phyloP scores from a whole-genome alignment of 2,113 vertebrate genomes.

The Aldabrachelys gigantea region DNA sequence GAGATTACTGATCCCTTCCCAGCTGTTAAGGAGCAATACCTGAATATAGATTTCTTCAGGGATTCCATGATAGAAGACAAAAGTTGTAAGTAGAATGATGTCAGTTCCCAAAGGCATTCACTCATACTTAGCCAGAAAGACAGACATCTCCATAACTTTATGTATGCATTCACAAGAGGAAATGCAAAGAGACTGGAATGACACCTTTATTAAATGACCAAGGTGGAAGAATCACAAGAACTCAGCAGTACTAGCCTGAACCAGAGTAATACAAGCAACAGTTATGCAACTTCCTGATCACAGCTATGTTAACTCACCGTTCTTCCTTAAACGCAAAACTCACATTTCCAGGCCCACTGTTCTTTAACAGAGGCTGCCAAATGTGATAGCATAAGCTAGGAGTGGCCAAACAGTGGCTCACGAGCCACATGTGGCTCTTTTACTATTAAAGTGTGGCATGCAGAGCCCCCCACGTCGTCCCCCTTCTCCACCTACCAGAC shows the following conservation, averaged over 20 bases:
- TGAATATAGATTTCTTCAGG: conserved; percentile 46
- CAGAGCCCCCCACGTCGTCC: accelerated
- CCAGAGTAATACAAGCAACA: background rate
- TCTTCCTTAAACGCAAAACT: background rate
- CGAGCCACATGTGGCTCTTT: too few species aligned
- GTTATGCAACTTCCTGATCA: background rate
- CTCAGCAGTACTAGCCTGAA: background rate
- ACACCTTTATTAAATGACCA: conserved; percentile 33
- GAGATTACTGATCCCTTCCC: conserved; percentile 40
- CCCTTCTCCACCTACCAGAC: too few species aligned
- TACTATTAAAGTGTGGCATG: too few species aligned
- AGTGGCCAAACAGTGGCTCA: too few species aligned
- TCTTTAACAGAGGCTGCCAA: background rate
- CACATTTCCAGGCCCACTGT: background rate
- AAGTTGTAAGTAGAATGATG: conserved; percentile 32
- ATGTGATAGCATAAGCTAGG: background rate
- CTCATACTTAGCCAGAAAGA: conserved; percentile 23
- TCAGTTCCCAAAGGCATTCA: conserved; percentile 32
- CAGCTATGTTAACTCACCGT: background rate
- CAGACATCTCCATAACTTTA: conserved; percentile 40
- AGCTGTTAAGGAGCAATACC: conserved; percentile 37
- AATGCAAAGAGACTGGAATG: background rate
- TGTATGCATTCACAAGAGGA: conserved; percentile 18
- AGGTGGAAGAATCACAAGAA: background rate
- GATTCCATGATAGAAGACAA: conserved; percentile 28